Percentiles rank a stretch among this genome's conserved stretches.
Evolutionary conservation across 2,888 invertebrate genomes (phyloP).

Genomic region (Drosophila putrida): DNA sequence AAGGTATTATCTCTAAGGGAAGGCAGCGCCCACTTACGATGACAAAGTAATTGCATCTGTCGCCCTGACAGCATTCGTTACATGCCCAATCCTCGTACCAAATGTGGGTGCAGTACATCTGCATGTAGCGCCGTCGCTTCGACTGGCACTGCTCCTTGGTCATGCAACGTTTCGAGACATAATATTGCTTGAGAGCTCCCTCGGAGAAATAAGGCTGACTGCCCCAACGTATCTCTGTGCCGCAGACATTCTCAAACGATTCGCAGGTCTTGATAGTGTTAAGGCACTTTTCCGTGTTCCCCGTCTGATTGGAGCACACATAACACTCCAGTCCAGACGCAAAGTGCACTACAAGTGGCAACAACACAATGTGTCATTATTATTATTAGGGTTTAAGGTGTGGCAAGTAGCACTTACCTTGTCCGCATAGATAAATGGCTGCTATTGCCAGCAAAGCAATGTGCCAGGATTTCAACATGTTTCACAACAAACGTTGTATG

Average conservation of each 20-base stretch:
- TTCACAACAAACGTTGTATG: not conserved
- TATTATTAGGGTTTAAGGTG: conserved; percentile 58
- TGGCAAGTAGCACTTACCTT: conserved; percentile 73
- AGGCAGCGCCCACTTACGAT: conserved; percentile 90
- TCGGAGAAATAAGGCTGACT: conserved; percentile 97
- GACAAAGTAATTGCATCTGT: conserved; percentile 97
- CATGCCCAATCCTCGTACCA: conserved; percentile 99
- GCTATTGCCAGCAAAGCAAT: conserved; percentile 67
- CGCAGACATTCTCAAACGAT: conserved; percentile 88
- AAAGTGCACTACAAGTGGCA: conserved; percentile 69
- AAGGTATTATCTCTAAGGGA: not conserved
- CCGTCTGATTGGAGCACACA: conserved; percentile 96
- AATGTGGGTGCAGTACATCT: conserved; percentile 92
- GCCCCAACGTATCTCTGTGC: conserved; percentile 97
- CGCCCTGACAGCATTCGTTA: conserved; percentile 97
- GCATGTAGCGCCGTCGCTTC: conserved; percentile 89
- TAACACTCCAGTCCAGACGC: conserved; percentile 93
- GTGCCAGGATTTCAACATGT: conserved; percentile 78
- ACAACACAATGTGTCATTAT: conserved; percentile 24
- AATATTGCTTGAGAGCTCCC: conserved; percentile 96
- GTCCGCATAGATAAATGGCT: conserved; percentile 74
- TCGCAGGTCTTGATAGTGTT: conserved; percentile 96
- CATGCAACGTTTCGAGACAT: conserved; percentile 96
- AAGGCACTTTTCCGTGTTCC: conserved; percentile 96
- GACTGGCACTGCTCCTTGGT: conserved; percentile 92